phyloP scores from a whole-genome alignment of 2,888 invertebrate species.

The Antheraea assamensis region DNA sequence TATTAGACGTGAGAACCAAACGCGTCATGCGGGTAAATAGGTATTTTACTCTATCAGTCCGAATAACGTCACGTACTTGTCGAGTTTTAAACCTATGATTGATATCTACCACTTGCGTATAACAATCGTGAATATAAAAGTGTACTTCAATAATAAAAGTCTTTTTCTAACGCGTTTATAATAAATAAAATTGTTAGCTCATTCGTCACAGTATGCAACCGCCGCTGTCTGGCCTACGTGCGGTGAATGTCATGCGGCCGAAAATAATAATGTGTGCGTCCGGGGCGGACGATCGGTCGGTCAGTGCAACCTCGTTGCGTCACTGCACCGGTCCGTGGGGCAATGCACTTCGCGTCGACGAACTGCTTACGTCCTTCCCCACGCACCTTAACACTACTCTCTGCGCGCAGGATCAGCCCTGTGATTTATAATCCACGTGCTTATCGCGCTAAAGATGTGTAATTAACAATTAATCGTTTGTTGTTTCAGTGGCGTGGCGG shows the following conservation, averaged over 20 bases:
- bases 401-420: slow-evolving; percentile 58
- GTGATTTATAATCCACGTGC: slow-evolving; percentile 54
- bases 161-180: slow-evolving; percentile 42
- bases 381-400: slow-evolving; percentile 44
- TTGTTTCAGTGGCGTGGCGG: slow-evolving; percentile 91
- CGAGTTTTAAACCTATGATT: slow-evolving; percentile 47
- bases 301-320: slow-evolving; percentile 77
- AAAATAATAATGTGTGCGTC: slow-evolving; percentile 66
- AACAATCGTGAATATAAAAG: slow-evolving; percentile 40
- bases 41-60: slow-evolving; percentile 37
- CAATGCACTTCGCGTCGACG: slow-evolving; percentile 69
- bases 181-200: slow-evolving; percentile 52
- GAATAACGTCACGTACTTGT: slow-evolving; percentile 42
- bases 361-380: slow-evolving; percentile 39
- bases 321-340: slow-evolving; percentile 72
- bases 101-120: slow-evolving; percentile 42
- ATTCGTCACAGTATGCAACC: slow-evolving; percentile 52
- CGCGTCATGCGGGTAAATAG: slow-evolving; percentile 43
- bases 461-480: slow-evolving; percentile 24
- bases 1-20: slow-evolving; percentile 46
- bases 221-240: slow-evolving; percentile 46
- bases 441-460: slow-evolving; percentile 22
- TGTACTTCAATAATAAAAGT: slow-evolving; percentile 40
- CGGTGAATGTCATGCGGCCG: slow-evolving; percentile 71
- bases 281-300: slow-evolving; percentile 56